Base-by-base conservation (phyloP, 2,113 vertebrate genomes). In the Triplophysa siluroides region DNA sequence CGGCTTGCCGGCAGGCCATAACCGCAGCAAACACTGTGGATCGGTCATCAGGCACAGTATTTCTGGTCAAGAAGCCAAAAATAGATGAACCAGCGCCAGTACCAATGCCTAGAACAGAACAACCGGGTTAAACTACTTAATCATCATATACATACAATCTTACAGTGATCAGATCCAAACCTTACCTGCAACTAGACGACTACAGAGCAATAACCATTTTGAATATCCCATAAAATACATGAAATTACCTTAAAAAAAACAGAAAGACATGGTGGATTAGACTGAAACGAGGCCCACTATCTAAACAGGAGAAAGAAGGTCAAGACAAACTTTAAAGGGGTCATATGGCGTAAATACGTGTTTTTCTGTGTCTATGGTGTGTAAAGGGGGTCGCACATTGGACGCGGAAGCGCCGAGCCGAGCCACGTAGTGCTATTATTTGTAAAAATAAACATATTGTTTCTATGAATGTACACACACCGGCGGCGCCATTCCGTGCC, bases 141-240 rank as follows among this genome's bases (percentile, higher is more conserved):
- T 11, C 8, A 26, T 6, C 19, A 79, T 26, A 64, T 19, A 24
- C 16, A 43, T 5, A 33, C 18, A 58, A 47, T 14, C 14, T 10
- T 14, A 56, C 16, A 23, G 8, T 24, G 2, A 60, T 11, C 0
- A 45, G 62, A 81, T 8, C 10, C 16, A 19, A 65, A 61, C 66
- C 84, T 87, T 80, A 95, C 94, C 94, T 90, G 94, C 94, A 10
- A 95, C 93, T 5, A 95, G 85, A 29, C 94, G 93, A 87, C 94
- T 95, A 13, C 90, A 87, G 66, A 95, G 88, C 47, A 95, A 77
- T 24, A 95, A 89, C 94, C 94, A 95, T 79, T 94, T 95, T 69
- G 94, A 94, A 76, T 88, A 90, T 65, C 92, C 94, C 81, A 93
- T 88, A 71, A 95, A 95, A 78, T 95, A 95, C 94, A 95, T 92